A percentile compares a stretch with the other conserved stretches of the same genome.
Conservation (phyloP, 2,797 vertebrate genomes). For the Amphiprion clarkii region DNA sequence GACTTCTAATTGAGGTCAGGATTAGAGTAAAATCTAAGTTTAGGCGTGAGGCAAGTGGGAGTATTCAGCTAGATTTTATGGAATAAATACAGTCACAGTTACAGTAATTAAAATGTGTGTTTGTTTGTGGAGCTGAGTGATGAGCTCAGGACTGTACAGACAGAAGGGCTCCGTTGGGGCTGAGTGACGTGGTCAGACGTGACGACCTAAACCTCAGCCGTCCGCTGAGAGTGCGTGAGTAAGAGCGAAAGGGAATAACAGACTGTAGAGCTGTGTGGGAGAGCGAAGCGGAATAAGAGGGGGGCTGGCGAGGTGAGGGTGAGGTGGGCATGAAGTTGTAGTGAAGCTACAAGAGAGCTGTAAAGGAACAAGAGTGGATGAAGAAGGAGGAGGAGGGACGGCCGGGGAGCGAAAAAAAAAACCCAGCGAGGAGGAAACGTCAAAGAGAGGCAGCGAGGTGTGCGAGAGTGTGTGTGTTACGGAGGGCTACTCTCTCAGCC, state of each 20-base stretch:
- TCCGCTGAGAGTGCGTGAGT: conserved; percentile 22
- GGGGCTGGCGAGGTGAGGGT: background rate
- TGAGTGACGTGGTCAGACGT: conserved; percentile 40
- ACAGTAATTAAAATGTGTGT: background rate
- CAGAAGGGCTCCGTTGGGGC: conserved; percentile 50
- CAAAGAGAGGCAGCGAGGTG: conserved; percentile 56
- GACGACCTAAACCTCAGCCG: conserved; percentile 39
- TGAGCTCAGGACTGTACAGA: conserved; percentile 11
- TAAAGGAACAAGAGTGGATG: conserved; percentile 44
- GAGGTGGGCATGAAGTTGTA: conserved; percentile 10
- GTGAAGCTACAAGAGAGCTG: conserved; percentile 47
- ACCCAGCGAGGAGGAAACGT: conserved; percentile 44
- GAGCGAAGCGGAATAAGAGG: background rate
- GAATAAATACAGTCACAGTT: too few species aligned
- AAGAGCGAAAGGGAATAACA: conserved; percentile 43
- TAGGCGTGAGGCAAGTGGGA: too few species aligned
- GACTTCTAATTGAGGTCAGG: too few species aligned
- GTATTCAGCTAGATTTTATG: too few species aligned
- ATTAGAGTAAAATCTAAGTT: too few species aligned
- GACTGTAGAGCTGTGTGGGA: conserved; percentile 42
- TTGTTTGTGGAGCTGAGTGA: conserved; percentile 17
- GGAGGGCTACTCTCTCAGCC: conserved; percentile 58
- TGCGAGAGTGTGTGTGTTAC: conserved; percentile 49
- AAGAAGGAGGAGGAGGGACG: conserved; percentile 34
- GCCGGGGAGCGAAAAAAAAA: conserved; percentile 27